Percentiles rank a stretch among this genome's conserved stretches.
phyloP scores from a whole-genome alignment of 2,113 vertebrate genomes.

The Helogale parvula region DNA sequence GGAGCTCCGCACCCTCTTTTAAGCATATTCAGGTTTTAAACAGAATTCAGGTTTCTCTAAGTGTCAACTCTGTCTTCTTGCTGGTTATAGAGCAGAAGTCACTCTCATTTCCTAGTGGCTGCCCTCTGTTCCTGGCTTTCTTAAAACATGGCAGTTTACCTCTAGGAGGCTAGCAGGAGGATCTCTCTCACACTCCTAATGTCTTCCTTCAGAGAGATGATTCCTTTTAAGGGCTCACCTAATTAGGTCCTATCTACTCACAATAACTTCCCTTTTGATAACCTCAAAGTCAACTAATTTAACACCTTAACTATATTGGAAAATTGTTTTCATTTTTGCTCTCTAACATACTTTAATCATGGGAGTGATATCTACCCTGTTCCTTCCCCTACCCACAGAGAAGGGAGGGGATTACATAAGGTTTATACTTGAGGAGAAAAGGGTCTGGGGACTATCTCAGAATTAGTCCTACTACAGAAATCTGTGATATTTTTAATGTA shows the following conservation, averaged over 20 bases:
- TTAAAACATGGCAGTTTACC: neutral
- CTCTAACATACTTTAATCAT: neutral
- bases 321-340: neutral
- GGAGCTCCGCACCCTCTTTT: neutral
- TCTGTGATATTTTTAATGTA: neutral
- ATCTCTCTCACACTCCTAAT: neutral
- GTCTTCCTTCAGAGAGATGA: neutral
- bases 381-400: neutral
- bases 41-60: neutral
- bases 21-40: neutral
- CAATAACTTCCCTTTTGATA: neutral
- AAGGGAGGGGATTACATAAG: neutral
- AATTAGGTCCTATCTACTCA: neutral
- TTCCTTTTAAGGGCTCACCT: neutral
- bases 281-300: neutral
- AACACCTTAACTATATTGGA: neutral
- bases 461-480: neutral
- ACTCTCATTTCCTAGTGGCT: neutral
- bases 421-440: no score
- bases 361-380: neutral
- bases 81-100: neutral
- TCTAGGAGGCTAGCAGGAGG: neutral
- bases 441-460: neutral
- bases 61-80: neutral
- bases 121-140: neutral